Evolutionary conservation across 2,113 vertebrate genomes (phyloP).

Genomic region (Dipodomys stephensi): DNA sequence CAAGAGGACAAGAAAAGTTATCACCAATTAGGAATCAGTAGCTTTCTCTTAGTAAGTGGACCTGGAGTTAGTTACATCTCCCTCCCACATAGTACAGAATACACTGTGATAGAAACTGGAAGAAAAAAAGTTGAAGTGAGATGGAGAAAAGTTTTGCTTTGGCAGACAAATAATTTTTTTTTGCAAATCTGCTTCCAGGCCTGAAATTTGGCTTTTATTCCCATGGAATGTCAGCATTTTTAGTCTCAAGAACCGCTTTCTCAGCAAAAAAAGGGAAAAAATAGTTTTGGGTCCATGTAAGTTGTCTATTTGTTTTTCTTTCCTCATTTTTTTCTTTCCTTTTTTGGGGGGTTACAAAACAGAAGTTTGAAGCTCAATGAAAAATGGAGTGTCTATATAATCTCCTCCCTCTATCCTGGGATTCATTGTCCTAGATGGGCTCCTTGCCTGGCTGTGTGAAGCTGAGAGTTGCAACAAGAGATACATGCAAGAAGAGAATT

Average conservation of each 20-base stretch:
- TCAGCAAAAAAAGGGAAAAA: slow-evolving; percentile 63
- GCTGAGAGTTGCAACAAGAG: neutral
- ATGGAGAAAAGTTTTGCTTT: slow-evolving; percentile 61
- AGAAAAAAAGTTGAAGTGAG: neutral
- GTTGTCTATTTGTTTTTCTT: slow-evolving; percentile 35
- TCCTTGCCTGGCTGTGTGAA: slow-evolving; percentile 1
- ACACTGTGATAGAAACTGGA: slow-evolving; percentile 13
- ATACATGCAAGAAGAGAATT: neutral
- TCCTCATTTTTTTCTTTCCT: neutral
- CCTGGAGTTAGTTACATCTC: slow-evolving; percentile 19
- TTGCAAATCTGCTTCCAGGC: slow-evolving; percentile 63
- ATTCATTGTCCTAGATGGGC: neutral
- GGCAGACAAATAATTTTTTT: slow-evolving; percentile 43
- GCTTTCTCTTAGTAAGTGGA: neutral
- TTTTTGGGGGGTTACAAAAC: neutral
- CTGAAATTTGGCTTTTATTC: slow-evolving; percentile 56
- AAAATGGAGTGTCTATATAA: neutral
- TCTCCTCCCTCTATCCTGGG: neutral
- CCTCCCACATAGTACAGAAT: neutral
- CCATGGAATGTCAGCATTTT: slow-evolving; percentile 70
- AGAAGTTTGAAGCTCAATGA: slow-evolving; percentile 54
- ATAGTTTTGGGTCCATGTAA: slow-evolving; percentile 57
- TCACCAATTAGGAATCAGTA: neutral
- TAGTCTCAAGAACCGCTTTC: slow-evolving; percentile 62
- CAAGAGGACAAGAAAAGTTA: neutral